A percentile compares a stretch with the other conserved stretches of the same genome.
These are phyloP conservation scores for Hydraecia micacea DNA, from an alignment of 2,888 invertebrate genomes.

Conservation along the genomic window DNA sequence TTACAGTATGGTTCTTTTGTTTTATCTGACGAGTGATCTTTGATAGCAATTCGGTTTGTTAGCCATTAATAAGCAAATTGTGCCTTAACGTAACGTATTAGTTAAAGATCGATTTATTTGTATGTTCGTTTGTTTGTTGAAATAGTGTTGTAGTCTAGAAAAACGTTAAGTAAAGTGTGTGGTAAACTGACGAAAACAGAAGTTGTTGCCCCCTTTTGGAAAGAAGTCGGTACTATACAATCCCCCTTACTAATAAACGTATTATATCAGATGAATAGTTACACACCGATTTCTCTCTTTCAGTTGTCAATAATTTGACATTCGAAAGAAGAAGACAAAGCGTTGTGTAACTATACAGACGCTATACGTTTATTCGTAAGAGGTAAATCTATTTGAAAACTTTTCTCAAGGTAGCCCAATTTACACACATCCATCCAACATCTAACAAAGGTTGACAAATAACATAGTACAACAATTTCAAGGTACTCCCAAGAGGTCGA, in stretches of 20 bases:
- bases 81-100: too few species aligned
- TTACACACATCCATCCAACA: constrained; percentile 19
- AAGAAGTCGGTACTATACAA: constrained; percentile 2
- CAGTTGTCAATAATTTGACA: too few species aligned
- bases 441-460: constrained; percentile 64
- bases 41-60: constrained; percentile 20
- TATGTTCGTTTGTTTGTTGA: too few species aligned
- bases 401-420: constrained; percentile 22
- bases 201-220: background rate
- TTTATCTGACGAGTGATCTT: constrained; percentile 65
- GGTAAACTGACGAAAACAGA: background rate
- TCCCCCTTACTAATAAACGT: too few species aligned
- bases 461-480: constrained; percentile 63
- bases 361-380: too few species aligned
- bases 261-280: too few species aligned
- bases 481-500: constrained; percentile 71
- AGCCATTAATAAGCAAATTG: background rate
- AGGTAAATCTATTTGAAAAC: constrained; percentile 22
- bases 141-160: background rate
- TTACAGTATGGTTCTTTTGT: constrained; percentile 56
- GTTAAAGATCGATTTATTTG: background rate
- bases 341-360: too few species aligned
- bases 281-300: too few species aligned
- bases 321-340: too few species aligned
- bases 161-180: too few species aligned